Evolutionary conservation across 2,797 vertebrate species (phyloP).

Genomic region (Salmo trutta): DNA sequence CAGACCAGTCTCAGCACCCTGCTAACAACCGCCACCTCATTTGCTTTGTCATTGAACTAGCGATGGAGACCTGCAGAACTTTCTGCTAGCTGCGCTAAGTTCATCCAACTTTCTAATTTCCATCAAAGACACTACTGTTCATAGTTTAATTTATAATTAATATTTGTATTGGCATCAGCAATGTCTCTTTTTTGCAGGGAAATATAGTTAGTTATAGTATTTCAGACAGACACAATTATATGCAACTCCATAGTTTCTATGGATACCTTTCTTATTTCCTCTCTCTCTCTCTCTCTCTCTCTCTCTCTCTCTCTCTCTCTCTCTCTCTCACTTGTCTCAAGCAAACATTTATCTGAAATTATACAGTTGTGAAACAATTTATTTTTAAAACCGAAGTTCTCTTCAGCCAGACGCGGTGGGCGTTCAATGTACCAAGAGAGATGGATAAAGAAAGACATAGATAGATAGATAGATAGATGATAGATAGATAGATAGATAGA

Average conservation of each 20-base stretch:
- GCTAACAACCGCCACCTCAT: background rate
- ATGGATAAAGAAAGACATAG: constrained; percentile 8
- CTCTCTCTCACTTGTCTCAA: no score
- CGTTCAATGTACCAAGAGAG: constrained; percentile 23
- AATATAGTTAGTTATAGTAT: constrained; percentile 12
- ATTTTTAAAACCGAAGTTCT: constrained; percentile 62
- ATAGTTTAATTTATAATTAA: background rate
- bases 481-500: constrained; percentile 8
- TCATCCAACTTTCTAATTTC: background rate
- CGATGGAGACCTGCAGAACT: background rate
- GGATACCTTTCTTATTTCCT: constrained; percentile 60
- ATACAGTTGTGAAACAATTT: constrained; percentile 24
- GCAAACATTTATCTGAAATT: constrained; percentile 21
- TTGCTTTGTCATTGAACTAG: background rate
- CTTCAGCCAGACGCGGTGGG: constrained; percentile 63
- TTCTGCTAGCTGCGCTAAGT: background rate
- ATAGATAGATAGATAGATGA: constrained; percentile 1
- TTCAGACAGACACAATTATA: constrained; percentile 58
- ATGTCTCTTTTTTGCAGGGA: background rate
- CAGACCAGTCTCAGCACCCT: background rate
- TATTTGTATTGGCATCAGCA: background rate
- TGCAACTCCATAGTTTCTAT: constrained; percentile 75
- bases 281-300: constrained; percentile 25
- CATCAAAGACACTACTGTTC: background rate
- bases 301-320: constrained; percentile 5